phyloP scores from a whole-genome alignment of 1,140 invertebrate genomes.

The Papilio xuthus region DNA sequence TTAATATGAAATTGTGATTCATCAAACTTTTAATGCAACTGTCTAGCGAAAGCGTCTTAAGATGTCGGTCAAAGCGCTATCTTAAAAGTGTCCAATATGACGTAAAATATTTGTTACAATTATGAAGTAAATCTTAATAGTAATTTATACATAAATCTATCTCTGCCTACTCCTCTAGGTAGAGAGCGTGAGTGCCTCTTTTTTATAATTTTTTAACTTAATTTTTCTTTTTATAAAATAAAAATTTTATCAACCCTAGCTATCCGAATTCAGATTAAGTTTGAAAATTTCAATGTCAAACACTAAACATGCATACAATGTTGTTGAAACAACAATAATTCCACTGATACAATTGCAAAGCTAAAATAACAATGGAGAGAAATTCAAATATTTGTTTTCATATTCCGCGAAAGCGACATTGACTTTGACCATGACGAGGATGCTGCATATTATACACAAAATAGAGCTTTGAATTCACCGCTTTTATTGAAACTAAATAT shows the following conservation, averaged over 20 bases:
- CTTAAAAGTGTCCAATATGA: too few relatives aligned
- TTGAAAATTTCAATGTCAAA: background rate
- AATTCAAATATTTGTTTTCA: slow-evolving; percentile 18
- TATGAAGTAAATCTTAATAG: background rate
- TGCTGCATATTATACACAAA: slow-evolving; percentile 6
- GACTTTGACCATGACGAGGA: slow-evolving; percentile 13
- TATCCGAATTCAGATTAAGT: background rate
- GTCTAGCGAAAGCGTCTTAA: background rate
- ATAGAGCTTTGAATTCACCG: slow-evolving; percentile 1
- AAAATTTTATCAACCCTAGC: background rate
- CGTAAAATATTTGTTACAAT: too few relatives aligned
- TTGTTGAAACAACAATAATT: background rate
- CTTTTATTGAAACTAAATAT: slow-evolving; percentile 19
- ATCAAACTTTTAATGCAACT: background rate
- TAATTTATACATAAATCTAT: background rate
- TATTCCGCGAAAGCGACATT: background rate
- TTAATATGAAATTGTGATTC: too few relatives aligned
- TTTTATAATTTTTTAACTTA: background rate
- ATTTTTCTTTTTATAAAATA: background rate
- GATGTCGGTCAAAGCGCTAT: background rate
- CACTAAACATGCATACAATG: background rate
- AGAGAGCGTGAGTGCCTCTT: background rate
- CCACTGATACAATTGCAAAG: background rate
- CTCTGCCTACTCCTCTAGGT: background rate
- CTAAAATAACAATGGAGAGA: background rate